Evolutionary conservation across 2,113 vertebrate species (phyloP).

Genomic region (Xenopus laevis): DNA sequence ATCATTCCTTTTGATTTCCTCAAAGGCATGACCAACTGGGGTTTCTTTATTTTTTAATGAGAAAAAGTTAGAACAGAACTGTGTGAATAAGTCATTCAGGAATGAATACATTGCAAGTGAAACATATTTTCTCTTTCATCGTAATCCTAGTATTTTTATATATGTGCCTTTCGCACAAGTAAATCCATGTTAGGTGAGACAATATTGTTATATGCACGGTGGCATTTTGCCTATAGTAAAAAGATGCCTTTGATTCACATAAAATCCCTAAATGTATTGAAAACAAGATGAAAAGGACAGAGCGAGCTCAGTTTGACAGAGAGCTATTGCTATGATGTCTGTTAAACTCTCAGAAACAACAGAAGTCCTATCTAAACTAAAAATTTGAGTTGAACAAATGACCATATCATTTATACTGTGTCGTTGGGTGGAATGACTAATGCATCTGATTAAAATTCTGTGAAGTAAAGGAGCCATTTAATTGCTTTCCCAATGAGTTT

Average conservation of each 20-base stretch:
- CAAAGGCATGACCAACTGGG: no score
- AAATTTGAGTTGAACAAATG: background rate
- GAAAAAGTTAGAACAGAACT: no score
- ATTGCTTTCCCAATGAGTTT: background rate
- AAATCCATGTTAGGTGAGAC: no score
- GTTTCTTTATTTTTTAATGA: no score
- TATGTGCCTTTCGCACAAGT: no score
- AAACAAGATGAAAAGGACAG: background rate
- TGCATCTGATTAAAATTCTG: background rate
- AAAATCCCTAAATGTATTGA: background rate
- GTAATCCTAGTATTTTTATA: no score
- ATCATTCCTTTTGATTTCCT: no score
- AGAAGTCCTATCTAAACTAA: background rate
- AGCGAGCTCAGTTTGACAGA: background rate
- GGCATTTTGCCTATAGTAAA: background rate
- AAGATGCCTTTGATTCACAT: background rate
- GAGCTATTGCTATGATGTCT: background rate
- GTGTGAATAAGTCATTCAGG: no score
- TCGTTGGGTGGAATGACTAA: background rate
- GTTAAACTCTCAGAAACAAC: background rate
- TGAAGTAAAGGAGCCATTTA: background rate
- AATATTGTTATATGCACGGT: no score
- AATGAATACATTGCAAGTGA: no score
- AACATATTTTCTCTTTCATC: no score
- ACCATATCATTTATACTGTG: background rate